Evolutionary conservation across 2,797 vertebrate genomes (phyloP).

Genomic region (Channa striata): DNA sequence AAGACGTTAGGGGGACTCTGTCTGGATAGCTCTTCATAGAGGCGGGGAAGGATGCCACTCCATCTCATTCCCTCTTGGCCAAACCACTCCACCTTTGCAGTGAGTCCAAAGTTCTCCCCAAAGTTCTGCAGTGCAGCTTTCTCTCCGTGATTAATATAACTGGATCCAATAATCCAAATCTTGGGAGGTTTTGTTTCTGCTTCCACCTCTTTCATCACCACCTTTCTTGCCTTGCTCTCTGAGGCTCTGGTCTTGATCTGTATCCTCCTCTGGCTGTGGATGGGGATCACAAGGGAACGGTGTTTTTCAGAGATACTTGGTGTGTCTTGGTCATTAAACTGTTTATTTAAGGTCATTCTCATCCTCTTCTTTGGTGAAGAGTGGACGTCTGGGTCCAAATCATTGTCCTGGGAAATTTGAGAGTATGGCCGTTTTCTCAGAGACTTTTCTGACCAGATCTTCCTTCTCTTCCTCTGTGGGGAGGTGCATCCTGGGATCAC

Average conservation of each 20-base stretch:
- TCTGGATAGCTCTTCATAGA: background rate
- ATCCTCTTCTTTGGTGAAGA: no score
- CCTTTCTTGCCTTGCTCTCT: background rate
- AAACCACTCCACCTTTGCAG: slow-evolving; percentile 15
- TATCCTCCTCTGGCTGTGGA: no score
- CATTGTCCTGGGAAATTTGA: no score
- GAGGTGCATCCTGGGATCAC: no score
- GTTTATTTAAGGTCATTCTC: no score
- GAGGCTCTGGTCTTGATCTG: background rate
- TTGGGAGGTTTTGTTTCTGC: background rate
- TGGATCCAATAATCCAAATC: slow-evolving; percentile 15
- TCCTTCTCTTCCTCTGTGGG: no score
- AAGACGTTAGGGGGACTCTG: slow-evolving; percentile 11
- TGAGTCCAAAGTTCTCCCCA: background rate
- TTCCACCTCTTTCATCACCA: background rate
- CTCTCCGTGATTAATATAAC: background rate
- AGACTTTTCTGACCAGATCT: no score
- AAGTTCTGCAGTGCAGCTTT: background rate
- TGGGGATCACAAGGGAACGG: background rate
- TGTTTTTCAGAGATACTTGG: background rate
- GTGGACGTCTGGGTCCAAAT: no score
- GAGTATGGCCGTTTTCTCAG: no score
- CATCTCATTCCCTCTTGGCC: slow-evolving; percentile 4
- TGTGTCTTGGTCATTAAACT: background rate
- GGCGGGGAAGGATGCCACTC: slow-evolving; percentile 3